phyloP scores from a whole-genome alignment of 2,797 vertebrate species.

The Buceros bicornis region DNA sequence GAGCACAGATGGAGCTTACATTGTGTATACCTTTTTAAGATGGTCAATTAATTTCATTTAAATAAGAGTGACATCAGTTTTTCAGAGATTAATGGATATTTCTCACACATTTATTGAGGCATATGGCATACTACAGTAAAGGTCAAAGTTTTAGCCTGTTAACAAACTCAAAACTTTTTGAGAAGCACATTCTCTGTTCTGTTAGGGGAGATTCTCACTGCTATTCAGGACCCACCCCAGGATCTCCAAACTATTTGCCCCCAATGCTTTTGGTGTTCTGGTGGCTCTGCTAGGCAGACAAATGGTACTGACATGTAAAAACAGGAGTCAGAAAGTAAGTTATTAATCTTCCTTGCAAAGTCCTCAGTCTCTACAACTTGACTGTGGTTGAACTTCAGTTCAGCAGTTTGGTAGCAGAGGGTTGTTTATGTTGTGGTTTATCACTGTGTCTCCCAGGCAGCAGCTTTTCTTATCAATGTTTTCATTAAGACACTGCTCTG shows the following conservation, averaged over 20 bases:
- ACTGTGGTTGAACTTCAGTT: background rate
- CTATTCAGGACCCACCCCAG: background rate
- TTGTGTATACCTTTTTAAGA: background rate
- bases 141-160: background rate
- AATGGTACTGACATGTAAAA: background rate
- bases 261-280: background rate
- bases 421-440: slow-evolving; percentile 7
- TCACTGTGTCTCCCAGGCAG: background rate
- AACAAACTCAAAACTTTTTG: background rate
- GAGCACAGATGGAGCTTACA: background rate
- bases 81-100: accelerated
- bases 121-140: background rate
- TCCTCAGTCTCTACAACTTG: background rate
- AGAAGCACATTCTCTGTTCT: background rate
- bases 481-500: background rate
- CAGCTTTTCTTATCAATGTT: background rate
- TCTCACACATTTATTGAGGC: background rate
- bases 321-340: background rate
- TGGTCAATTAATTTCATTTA: background rate
- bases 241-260: background rate
- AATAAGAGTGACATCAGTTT: background rate
- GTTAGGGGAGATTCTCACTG: background rate
- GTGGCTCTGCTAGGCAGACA: background rate
- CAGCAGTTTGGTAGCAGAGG: background rate
- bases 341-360: background rate